Base-by-base conservation (phyloP, 2,888 invertebrate genomes). In the Polydrusus tereticollis region DNA sequence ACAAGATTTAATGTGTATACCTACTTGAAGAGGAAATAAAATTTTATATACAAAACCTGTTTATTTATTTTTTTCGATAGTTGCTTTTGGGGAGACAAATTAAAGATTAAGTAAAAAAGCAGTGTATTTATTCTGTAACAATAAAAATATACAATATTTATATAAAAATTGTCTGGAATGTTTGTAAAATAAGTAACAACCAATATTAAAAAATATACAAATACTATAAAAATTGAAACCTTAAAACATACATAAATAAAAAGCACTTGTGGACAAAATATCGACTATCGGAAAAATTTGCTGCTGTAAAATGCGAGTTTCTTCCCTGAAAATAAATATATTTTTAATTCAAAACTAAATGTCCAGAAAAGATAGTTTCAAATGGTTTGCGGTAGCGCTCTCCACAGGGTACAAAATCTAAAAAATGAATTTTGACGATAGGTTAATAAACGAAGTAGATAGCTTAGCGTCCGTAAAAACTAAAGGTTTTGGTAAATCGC, bases 121-220 rank as follows among this genome's bases (percentile, higher is more conserved):
- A 59, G 29, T 23, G 23, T 38, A 7, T 72, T 66, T 65, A 70
- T 71, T 72, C n/a, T 41, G 55, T 67, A 72, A 72, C 71, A 72
- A 72, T 58, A 57, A 59, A 55, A 62, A 69, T 26, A 62, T 52
- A 69, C 52, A 62, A 47, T 59, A 65, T n/a, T 55, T 63, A 55
- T 70, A 65, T 60, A 67, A 52, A 66, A 66, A 66, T 50, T 60
- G 38, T 72, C 71, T 72, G 71, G 71, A 72, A 72, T 72, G 71
- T 72, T 36, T 71, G 59, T 66, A 66, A 70, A 70, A 65, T 70
- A 70, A 65, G 66, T 72, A 66, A 72, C 66, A 66, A 59, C 29
- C 29, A 21, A 36, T 47, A 36, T 6, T 67, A 68, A 62, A 41
- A 58, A 62, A 68, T 50, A 68, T 59, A 68, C 58, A 68, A 41